phyloP scores from a whole-genome alignment of 2,797 vertebrate species.

The Premnoplex brunnescens region DNA sequence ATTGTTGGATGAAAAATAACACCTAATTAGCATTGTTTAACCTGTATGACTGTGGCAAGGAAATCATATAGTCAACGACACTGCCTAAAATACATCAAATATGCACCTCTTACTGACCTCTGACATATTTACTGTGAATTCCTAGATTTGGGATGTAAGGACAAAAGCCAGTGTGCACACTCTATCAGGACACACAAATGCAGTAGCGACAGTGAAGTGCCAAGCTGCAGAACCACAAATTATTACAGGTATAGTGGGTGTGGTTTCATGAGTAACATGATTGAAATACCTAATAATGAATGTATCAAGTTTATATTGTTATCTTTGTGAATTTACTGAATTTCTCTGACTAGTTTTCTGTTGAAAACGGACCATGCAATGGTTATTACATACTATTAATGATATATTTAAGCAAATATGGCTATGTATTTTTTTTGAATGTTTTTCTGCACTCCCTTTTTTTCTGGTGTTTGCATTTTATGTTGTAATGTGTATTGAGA shows the following conservation, averaged over 20 bases:
- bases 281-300: neutral
- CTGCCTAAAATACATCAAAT: neutral
- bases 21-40: neutral
- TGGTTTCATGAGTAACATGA: neutral
- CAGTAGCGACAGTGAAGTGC: constrained; percentile 95
- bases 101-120: neutral
- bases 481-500: neutral
- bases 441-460: neutral
- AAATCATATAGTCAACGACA: neutral
- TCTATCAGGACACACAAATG: constrained; percentile 94
- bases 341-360: neutral
- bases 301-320: neutral
- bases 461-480: neutral
- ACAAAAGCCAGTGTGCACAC: constrained; percentile 98
- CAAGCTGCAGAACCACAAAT: constrained; percentile 95
- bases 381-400: neutral
- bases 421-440: neutral
- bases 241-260: constrained; percentile 85
- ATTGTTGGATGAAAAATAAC: neutral
- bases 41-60: neutral
- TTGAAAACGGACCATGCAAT: neutral
- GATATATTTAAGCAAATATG: neutral
- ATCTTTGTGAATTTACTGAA: neutral
- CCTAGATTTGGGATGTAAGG: constrained; percentile 95
- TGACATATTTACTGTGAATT: neutral